Evolutionary conservation across 2,797 vertebrate genomes (phyloP).

Genomic region (Sebastes matsubarae): DNA sequence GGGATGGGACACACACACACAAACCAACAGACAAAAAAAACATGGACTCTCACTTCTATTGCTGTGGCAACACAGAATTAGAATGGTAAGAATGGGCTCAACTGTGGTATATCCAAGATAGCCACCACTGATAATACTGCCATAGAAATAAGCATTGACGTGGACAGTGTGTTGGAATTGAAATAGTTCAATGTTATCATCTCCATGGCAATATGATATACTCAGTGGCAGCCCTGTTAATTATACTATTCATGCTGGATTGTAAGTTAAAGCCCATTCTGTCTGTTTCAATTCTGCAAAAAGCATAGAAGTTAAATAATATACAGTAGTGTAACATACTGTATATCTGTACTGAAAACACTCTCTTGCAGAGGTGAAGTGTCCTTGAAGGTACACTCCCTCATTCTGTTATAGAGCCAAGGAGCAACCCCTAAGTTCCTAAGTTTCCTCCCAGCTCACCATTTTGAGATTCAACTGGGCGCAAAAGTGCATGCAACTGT

Average conservation of each 20-base stretch:
- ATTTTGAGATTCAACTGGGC: background rate
- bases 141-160: background rate
- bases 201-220: background rate
- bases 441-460: background rate
- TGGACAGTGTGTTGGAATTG: constrained; percentile 5
- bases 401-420: constrained; percentile 8
- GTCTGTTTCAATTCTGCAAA: constrained; percentile 48
- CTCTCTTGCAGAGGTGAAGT: constrained; percentile 21
- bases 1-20: constrained; percentile 56
- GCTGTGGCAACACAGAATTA: constrained; percentile 43
- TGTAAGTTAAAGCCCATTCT: constrained; percentile 37
- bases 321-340: constrained; percentile 54
- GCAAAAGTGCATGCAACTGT: background rate
- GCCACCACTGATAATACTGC: background rate
- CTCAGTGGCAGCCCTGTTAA: background rate
- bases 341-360: constrained; percentile 49
- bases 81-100: constrained; percentile 45
- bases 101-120: background rate
- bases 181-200: background rate
- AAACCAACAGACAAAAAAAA: constrained; percentile 56
- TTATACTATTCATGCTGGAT: background rate
- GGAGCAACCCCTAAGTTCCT: background rate
- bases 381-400: constrained; percentile 4
- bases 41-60: constrained; percentile 61
- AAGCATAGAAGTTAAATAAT: constrained; percentile 63